Conservation (phyloP, 2,888 invertebrate genomes). For the Diadegma fenestrale region DNA sequence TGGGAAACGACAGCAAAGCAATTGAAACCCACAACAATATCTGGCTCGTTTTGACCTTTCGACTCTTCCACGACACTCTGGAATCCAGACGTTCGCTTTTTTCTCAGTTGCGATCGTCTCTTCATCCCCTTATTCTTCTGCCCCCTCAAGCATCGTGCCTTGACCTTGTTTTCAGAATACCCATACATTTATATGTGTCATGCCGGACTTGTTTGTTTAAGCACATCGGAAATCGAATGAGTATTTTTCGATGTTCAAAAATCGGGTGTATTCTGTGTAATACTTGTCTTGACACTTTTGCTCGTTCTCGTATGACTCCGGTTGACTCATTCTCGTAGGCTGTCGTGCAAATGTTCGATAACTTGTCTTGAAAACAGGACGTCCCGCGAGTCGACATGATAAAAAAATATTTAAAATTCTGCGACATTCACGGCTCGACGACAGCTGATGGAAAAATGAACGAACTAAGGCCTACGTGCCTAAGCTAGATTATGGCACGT, state of each 20-base stretch:
- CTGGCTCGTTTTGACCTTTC: constrained; percentile 47
- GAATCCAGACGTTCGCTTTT: constrained; percentile 53
- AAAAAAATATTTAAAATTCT: background rate
- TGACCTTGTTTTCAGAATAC: constrained; percentile 1
- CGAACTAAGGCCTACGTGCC: background rate
- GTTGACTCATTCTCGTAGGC: too few relatives aligned
- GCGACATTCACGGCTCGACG: background rate
- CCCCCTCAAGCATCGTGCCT: constrained; percentile 15
- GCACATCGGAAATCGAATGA: background rate
- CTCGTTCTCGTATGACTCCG: too few relatives aligned
- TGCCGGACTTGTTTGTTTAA: background rate
- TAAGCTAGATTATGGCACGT: background rate
- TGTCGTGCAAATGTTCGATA: too few relatives aligned
- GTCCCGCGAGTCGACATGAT: background rate
- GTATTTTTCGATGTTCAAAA: background rate
- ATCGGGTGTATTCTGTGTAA: too few relatives aligned
- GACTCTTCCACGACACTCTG: constrained; percentile 42
- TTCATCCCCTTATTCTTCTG: constrained; percentile 14
- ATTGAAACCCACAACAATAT: constrained; percentile 47
- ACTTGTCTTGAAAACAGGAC: too few relatives aligned
- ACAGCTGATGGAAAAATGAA: background rate
- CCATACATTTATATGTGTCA: background rate
- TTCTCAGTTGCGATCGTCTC: constrained; percentile 31
- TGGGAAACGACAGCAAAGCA: constrained; percentile 37
- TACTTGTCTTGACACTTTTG: too few relatives aligned